These are phyloP conservation scores for Drosophila parabipectinata DNA, from an alignment of 1,140 invertebrate species.

Conservation along the genomic window DNA sequence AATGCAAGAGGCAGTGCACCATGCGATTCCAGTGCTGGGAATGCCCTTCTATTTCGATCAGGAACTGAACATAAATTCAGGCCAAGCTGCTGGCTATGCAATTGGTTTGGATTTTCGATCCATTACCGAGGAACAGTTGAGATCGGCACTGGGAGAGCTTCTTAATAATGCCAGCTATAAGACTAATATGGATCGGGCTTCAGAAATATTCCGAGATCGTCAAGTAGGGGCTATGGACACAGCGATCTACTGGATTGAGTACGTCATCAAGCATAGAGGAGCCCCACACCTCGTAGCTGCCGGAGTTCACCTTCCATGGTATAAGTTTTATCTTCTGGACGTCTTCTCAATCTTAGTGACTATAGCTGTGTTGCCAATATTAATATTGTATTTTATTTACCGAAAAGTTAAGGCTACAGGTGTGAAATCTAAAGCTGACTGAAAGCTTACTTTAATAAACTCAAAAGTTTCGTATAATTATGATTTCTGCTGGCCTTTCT, in stretches of 20 bases:
- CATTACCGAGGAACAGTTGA: conserved; percentile 76
- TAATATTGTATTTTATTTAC: not conserved
- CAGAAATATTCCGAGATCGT: conserved; percentile 85
- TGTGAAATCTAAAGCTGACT: not conserved
- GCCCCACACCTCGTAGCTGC: conserved; percentile 85
- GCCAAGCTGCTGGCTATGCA: conserved; percentile 43
- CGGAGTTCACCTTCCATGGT: conserved; percentile 86
- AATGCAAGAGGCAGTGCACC: conserved; percentile 86
- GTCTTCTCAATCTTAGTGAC: conserved; percentile 64
- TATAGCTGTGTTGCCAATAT: conserved; percentile 15
- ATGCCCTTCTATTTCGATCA: conserved; percentile 87
- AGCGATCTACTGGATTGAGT: conserved; percentile 87
- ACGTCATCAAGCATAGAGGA: conserved; percentile 86
- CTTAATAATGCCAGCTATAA: conserved; percentile 83
- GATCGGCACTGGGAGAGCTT: conserved; percentile 79
- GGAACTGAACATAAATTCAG: conserved; percentile 54
- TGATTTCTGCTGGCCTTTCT: not conserved
- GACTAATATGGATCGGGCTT: conserved; percentile 80
- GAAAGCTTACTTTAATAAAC: not conserved
- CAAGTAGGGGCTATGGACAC: conserved; percentile 85
- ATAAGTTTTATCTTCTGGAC: conserved; percentile 87
- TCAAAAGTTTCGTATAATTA: not conserved
- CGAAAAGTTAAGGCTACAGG: not conserved
- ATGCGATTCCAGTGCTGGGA: conserved; percentile 86
- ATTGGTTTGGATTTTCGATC: conserved; percentile 50